These are phyloP conservation scores for Brachionus rubens DNA, from an alignment of 1,140 invertebrate species.

Conservation along the genomic window DNA sequence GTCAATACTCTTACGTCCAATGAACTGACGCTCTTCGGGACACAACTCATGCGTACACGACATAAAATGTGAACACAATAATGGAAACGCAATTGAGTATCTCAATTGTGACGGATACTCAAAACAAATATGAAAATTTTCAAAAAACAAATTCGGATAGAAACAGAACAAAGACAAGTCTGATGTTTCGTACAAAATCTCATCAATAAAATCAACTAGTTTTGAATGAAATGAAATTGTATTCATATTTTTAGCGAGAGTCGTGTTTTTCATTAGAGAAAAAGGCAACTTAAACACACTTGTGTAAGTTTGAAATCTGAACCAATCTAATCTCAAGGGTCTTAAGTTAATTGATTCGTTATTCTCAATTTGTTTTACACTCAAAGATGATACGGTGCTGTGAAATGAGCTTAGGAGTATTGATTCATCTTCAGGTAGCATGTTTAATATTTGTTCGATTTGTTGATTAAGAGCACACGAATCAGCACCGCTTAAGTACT, in stretches of 20 bases:
- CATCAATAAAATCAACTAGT: constrained; percentile 97
- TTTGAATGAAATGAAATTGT: constrained; percentile 93
- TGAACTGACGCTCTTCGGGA: constrained; percentile 74
- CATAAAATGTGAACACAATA: constrained; percentile 96
- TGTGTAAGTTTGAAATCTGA: constrained; percentile 77
- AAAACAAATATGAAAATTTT: constrained; percentile 95
- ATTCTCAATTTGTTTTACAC: constrained; percentile 91
- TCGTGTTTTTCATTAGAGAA: constrained; percentile 77
- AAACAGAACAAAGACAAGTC: constrained; percentile 87
- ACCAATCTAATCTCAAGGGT: constrained; percentile 92
- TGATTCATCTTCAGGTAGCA: constrained; percentile 82
- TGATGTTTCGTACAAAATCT: constrained; percentile 90
- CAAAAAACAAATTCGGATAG: constrained; percentile 92
- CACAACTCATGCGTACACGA: constrained; percentile 95
- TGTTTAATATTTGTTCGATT: constrained; percentile 67
- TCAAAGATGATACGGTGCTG: constrained; percentile 73
- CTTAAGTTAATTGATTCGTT: constrained; percentile 94
- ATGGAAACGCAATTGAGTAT: constrained; percentile 92
- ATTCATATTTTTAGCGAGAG: constrained; percentile 84
- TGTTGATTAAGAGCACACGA: constrained; percentile 83
- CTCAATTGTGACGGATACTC: constrained; percentile 96
- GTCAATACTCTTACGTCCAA: constrained; percentile 43
- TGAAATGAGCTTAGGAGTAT: constrained; percentile 88
- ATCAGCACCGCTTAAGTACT: constrained; percentile 92
- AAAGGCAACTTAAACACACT: constrained; percentile 78